These are phyloP conservation scores for Gymnocephalus cernua DNA, from an alignment of 2,113 vertebrate genomes.

Conservation along the genomic window DNA sequence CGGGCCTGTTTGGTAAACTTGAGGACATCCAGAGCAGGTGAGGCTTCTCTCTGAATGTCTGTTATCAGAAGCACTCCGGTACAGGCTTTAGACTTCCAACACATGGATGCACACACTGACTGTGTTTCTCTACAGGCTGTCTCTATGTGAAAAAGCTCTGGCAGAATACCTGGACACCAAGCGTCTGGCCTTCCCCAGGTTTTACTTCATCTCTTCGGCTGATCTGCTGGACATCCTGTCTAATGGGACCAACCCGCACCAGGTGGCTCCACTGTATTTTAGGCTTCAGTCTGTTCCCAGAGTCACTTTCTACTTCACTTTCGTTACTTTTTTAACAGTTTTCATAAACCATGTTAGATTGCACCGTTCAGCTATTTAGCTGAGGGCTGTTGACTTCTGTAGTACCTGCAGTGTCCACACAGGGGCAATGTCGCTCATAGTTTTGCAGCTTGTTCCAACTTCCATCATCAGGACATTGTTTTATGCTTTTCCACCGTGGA, in stretches of 20 bases:
- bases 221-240: conserved; percentile 97
- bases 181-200: conserved; percentile 93
- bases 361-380: neutral
- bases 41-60: conserved; percentile 13
- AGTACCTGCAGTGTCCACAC: conserved; percentile 55
- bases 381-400: conserved; percentile 14
- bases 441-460: conserved; percentile 17
- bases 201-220: conserved; percentile 98
- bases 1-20: conserved; percentile 89
- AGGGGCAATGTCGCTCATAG: conserved; percentile 71
- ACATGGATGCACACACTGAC: neutral
- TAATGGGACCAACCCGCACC: conserved; percentile 91
- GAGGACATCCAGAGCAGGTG: conserved; percentile 94
- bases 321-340: neutral
- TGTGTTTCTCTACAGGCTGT: conserved; percentile 83
- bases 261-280: conserved; percentile 71
- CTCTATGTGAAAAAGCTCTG: conserved; percentile 95
- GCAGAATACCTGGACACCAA: conserved; percentile 96
- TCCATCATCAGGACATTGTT: conserved; percentile 37
- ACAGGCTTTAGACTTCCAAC: neutral
- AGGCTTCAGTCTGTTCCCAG: conserved; percentile 17
- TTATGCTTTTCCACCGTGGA: conserved; percentile 36
- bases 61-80: neutral
- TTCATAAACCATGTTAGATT: neutral
- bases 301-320: neutral